Percentiles rank a stretch among this genome's conserved stretches.
These are phyloP conservation scores for Corythoichthys intestinalis DNA, from an alignment of 2,113 vertebrate species.

Conservation along the genomic window DNA sequence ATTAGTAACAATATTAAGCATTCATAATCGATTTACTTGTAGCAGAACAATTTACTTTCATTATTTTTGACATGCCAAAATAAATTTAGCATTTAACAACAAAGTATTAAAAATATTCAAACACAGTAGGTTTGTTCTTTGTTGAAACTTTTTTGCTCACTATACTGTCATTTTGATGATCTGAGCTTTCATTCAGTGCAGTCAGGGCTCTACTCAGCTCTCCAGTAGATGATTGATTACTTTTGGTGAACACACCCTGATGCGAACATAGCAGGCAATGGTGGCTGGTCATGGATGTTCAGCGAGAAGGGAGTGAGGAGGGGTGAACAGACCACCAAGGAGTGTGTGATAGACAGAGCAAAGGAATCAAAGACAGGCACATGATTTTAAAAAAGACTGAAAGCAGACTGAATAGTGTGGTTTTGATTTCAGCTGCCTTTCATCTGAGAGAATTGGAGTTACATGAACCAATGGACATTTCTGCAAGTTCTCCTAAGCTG, in stretches of 20 bases:
- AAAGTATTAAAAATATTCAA: not conserved
- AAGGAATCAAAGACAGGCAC: slow-evolving; percentile 28
- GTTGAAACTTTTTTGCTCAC: not conserved
- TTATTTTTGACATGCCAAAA: not conserved
- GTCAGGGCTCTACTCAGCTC: not conserved
- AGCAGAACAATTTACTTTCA: not conserved
- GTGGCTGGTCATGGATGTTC: not conserved
- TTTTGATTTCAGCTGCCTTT: slow-evolving; percentile 58
- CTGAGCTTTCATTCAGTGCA: slow-evolving; percentile 8
- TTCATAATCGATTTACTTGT: not conserved
- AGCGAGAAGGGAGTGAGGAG: slow-evolving; percentile 2
- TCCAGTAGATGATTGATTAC: slow-evolving; percentile 36
- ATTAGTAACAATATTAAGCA: not conserved
- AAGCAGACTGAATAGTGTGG: slow-evolving; percentile 24
- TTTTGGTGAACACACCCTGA: slow-evolving; percentile 8
- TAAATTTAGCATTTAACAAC: not conserved
- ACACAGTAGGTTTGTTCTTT: not conserved
- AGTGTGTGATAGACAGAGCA: slow-evolving; percentile 4
- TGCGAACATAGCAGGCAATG: slow-evolving; percentile 17
- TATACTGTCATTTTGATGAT: not conserved
- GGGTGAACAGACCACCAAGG: slow-evolving; percentile 29
- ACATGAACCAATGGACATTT: slow-evolving; percentile 33
- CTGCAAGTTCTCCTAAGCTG: slow-evolving; percentile 32
- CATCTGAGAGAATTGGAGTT: slow-evolving; percentile 39
- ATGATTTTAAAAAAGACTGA: slow-evolving; percentile 22